Percentiles rank a stretch among this genome's conserved stretches.
These are phyloP conservation scores for Cyclina sinensis DNA, from an alignment of 1,140 invertebrate genomes.

Conservation along the genomic window DNA sequence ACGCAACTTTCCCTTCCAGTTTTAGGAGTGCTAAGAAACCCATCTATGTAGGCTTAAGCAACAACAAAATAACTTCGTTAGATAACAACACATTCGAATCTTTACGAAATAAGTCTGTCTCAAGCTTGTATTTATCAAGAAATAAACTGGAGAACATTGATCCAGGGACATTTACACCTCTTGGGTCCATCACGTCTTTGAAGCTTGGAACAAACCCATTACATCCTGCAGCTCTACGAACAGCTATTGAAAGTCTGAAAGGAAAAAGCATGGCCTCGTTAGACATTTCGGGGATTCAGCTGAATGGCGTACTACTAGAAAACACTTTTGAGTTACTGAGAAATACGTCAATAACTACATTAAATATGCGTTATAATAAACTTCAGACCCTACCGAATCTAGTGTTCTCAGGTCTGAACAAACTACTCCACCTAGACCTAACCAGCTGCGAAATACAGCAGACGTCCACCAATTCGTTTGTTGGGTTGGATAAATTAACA, in stretches of 20 bases:
- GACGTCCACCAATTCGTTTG: conserved; percentile 70
- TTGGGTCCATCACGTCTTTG: conserved; percentile 73
- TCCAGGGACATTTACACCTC: conserved; percentile 65
- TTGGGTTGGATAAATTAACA: conserved; percentile 70
- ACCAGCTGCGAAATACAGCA: conserved; percentile 68
- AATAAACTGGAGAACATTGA: conserved; percentile 69
- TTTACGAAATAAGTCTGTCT: conserved; percentile 61
- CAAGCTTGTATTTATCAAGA: conserved; percentile 74
- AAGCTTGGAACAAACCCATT: conserved; percentile 75
- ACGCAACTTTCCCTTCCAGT: conserved; percentile 73
- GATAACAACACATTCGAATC: conserved; percentile 69
- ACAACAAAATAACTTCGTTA: conserved; percentile 73
- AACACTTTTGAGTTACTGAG: conserved; percentile 73
- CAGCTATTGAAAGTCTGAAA: conserved; percentile 68
- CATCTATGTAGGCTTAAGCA: conserved; percentile 70
- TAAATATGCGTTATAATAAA: conserved; percentile 76
- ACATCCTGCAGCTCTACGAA: conserved; percentile 63
- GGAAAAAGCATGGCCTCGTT: conserved; percentile 69
- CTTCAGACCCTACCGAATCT: conserved; percentile 66
- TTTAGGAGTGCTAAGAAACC: conserved; percentile 44
- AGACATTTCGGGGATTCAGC: conserved; percentile 72
- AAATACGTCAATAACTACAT: conserved; percentile 70
- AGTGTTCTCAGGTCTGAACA: conserved; percentile 72
- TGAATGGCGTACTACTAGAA: conserved; percentile 69
- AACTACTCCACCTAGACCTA: conserved; percentile 72